Conservation (phyloP, 2,113 vertebrate genomes). For the Paramormyrops kingsleyae region DNA sequence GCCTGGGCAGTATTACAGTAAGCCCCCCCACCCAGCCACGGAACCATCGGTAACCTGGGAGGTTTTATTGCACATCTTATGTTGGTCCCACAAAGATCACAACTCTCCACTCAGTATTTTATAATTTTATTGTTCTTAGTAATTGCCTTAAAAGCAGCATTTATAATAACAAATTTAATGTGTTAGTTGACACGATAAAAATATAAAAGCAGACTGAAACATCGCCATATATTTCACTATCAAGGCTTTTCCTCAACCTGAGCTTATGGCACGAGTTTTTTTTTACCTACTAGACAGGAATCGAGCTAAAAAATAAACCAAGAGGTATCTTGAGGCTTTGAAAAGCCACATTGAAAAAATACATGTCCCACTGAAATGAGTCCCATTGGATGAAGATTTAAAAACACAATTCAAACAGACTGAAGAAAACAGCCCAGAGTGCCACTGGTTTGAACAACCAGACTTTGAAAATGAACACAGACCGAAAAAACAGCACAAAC, state of each 20-base stretch:
- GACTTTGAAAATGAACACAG: neutral
- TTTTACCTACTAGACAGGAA: neutral
- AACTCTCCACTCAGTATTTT: neutral
- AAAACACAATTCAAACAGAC: neutral
- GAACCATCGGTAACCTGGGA: neutral
- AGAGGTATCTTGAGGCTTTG: neutral
- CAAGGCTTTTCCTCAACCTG: neutral
- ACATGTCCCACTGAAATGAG: neutral
- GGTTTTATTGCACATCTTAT: neutral
- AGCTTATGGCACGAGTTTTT: neutral
- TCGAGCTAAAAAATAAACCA: neutral
- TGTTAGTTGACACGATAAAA: neutral
- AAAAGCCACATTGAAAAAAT: constrained; percentile 16
- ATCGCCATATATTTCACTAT: neutral
- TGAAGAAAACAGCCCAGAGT: neutral
- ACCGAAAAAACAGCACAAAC: neutral
- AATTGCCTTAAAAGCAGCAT: neutral
- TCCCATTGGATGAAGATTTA: neutral
- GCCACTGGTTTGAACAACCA: neutral
- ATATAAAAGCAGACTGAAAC: neutral
- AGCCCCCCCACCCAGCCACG: neutral
- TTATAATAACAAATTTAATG: neutral
- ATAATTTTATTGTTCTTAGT: neutral
- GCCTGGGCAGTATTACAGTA: neutral
- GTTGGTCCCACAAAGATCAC: neutral